Conservation (phyloP, 1,140 invertebrate genomes). For the Cyclina sinensis region DNA sequence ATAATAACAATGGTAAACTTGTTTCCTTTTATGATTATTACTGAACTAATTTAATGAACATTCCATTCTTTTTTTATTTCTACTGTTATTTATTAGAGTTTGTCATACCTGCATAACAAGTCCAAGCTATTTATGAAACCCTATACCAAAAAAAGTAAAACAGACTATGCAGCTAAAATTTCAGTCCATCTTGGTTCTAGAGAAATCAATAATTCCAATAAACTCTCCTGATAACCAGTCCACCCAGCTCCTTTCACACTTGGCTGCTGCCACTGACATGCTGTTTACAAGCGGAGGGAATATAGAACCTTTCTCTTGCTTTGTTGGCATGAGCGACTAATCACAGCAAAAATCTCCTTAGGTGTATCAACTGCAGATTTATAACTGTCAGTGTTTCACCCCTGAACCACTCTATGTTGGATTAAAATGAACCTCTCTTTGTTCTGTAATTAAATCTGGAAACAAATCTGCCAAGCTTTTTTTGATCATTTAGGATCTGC, state of each 20-base stretch:
- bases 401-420: background rate
- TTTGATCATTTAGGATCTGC: background rate
- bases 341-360: background rate
- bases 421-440: conserved; percentile 38
- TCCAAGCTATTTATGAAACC: background rate
- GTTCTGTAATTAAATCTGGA: conserved; percentile 16
- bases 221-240: conserved; percentile 2
- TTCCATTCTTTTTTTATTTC: no score
- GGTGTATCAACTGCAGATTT: background rate
- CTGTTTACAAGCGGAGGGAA: background rate
- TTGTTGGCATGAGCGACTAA: background rate
- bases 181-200: background rate
- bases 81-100: no score
- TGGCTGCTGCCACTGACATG: background rate
- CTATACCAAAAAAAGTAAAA: no score
- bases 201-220: conserved; percentile 39
- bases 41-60: no score
- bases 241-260: background rate
- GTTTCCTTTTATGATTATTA: no score
- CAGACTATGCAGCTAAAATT: background rate
- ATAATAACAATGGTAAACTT: no score
- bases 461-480: background rate
- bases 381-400: background rate
- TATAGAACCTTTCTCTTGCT: background rate
- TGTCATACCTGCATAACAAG: no score